A percentile compares a stretch with the other conserved stretches of the same genome.
Evolutionary conservation across 2,888 invertebrate genomes (phyloP).

Genomic region (Sylvicola cinctus): DNA sequence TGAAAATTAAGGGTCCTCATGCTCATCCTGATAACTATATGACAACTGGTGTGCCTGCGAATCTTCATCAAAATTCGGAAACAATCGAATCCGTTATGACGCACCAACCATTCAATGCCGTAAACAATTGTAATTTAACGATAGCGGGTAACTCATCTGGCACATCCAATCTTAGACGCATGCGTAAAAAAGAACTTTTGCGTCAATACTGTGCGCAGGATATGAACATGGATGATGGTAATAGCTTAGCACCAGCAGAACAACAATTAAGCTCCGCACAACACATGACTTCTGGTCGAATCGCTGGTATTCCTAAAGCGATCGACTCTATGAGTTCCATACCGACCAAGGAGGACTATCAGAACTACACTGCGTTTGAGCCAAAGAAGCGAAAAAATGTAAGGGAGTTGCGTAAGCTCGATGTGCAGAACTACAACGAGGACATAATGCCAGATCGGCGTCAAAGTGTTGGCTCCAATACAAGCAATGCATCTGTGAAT

Average conservation of each 20-base stretch:
- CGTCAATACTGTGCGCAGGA: slow-evolving; percentile 72
- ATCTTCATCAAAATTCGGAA: slow-evolving; percentile 19
- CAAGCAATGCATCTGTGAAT: slow-evolving; percentile 17
- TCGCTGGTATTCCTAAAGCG: slow-evolving; percentile 51
- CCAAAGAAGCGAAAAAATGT: slow-evolving; percentile 47
- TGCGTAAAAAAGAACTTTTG: slow-evolving; percentile 76
- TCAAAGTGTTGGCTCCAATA: slow-evolving; percentile 28
- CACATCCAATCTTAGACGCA: slow-evolving; percentile 57
- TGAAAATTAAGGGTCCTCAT: slow-evolving; percentile 79
- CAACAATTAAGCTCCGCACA: slow-evolving; percentile 36
- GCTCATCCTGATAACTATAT: slow-evolving; percentile 53
- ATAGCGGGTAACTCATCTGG: slow-evolving; percentile 32
- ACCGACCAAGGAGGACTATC: slow-evolving; percentile 68
- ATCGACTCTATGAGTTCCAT: slow-evolving; percentile 76
- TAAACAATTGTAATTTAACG: slow-evolving; percentile 29
- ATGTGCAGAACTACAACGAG: slow-evolving; percentile 34
- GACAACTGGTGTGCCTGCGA: slow-evolving; percentile 30
- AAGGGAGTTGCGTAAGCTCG: slow-evolving; percentile 41
- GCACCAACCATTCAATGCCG: slow-evolving; percentile 9
- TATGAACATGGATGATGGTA: slow-evolving; percentile 64
- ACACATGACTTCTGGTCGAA: slow-evolving; percentile 6
- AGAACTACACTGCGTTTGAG: slow-evolving; percentile 36
- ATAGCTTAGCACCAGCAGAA: slow-evolving; percentile 26
- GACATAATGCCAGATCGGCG: slow-evolving; percentile 28
- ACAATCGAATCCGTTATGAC: slow-evolving; percentile 1